phyloP scores from a whole-genome alignment of 2,797 vertebrate species.

The Holocentrus rufus region DNA sequence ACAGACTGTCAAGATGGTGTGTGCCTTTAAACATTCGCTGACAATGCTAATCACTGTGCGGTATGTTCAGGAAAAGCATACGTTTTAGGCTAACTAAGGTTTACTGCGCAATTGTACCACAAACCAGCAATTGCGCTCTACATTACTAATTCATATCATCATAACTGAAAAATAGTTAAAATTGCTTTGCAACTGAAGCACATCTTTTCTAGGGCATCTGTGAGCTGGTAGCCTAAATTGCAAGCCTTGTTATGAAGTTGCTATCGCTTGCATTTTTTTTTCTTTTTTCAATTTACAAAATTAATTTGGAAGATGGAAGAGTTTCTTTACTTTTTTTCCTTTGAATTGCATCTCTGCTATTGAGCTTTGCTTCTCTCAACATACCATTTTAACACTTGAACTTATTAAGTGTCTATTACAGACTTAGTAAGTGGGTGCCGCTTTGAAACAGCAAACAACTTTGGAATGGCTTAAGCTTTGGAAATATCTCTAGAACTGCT shows the following conservation, averaged over 20 bases:
- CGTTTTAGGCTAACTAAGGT: not conserved
- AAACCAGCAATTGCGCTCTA: conserved; percentile 38
- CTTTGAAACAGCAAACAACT: not conserved
- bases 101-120: conserved; percentile 25
- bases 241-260: conserved; percentile 38
- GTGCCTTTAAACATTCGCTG: not conserved
- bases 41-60: not conserved
- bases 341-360: not conserved
- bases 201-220: conserved; percentile 53
- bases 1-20: not conserved
- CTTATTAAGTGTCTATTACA: not conserved
- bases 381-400: not conserved
- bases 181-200: conserved; percentile 37
- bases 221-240: conserved; percentile 45
- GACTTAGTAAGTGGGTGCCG: not conserved
- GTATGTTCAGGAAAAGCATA: not conserved
- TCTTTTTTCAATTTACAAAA: conserved; percentile 27
- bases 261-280: conserved; percentile 33
- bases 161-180: conserved; percentile 33
- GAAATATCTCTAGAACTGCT: not conserved
- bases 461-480: not conserved
- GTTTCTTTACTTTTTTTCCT: conserved; percentile 12
- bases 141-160: conserved; percentile 51
- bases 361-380: conserved; percentile 2
- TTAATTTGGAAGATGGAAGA: conserved; percentile 24